These are phyloP conservation scores for Plebejus melissa DNA, from an alignment of 2,888 invertebrate species.

Conservation along the genomic window DNA sequence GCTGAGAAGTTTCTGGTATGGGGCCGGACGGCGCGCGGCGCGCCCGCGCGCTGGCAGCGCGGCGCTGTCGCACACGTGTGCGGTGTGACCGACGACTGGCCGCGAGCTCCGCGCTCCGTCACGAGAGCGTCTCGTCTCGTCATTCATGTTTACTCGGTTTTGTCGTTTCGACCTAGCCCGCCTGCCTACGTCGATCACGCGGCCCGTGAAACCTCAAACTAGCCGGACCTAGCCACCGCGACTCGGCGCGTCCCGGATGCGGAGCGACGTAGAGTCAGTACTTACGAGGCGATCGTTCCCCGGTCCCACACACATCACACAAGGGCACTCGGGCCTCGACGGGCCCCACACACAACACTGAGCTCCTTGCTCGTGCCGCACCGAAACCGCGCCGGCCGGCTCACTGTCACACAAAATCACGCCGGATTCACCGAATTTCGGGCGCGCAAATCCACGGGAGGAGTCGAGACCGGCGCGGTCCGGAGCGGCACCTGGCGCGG, in stretches of 20 bases:
- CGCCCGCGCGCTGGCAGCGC: constrained; percentile 38
- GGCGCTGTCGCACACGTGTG: constrained; percentile 55
- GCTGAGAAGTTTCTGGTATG: constrained; percentile 48
- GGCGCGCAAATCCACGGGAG: constrained; percentile 79
- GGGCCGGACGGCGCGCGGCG: constrained; percentile 35
- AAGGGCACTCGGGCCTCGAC: constrained; percentile 68
- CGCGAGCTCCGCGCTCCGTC: constrained; percentile 50
- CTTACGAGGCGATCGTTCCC: constrained; percentile 73
- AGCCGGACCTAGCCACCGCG: constrained; percentile 44
- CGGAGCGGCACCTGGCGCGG: constrained; percentile 79
- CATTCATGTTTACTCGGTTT: constrained; percentile 62
- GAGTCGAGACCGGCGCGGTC: constrained; percentile 81
- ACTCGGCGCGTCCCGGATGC: constrained; percentile 39
- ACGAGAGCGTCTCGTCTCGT: constrained; percentile 41
- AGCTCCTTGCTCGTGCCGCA: constrained; percentile 57
- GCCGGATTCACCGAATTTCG: constrained; percentile 72
- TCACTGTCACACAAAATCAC: constrained; percentile 71
- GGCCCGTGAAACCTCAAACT: constrained; percentile 48
- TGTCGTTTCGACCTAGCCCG: constrained; percentile 48
- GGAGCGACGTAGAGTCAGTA: constrained; percentile 54
- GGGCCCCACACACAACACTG: constrained; percentile 72
- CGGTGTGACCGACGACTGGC: constrained; percentile 53
- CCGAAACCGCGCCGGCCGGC: constrained; percentile 67
- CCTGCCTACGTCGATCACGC: constrained; percentile 49
- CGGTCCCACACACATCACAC: constrained; percentile 73